Conservation (phyloP, 2,113 vertebrate species). For the Bucco capensis region DNA sequence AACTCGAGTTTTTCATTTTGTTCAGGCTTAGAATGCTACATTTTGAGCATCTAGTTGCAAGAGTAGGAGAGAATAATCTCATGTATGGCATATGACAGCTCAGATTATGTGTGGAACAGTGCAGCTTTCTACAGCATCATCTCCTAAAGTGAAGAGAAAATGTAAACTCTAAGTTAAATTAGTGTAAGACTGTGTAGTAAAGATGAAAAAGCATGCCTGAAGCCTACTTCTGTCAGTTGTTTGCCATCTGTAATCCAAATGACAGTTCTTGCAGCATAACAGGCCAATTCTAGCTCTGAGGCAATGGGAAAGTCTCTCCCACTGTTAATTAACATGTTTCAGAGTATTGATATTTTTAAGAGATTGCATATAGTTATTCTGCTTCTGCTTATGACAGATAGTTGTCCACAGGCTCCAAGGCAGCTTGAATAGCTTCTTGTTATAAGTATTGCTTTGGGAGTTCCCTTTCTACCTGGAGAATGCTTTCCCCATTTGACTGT, state of each 20-base stretch:
- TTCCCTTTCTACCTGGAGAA: not conserved
- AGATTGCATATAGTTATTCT: not conserved
- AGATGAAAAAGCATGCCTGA: conserved; percentile 20
- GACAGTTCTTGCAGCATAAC: not conserved
- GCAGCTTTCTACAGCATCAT: not conserved
- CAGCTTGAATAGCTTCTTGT: not conserved
- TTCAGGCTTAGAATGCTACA: not conserved
- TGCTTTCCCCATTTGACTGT: not conserved
- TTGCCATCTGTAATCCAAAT: not conserved
- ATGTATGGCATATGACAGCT: not conserved
- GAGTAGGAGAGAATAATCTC: not conserved
- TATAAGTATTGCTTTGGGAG: not conserved
- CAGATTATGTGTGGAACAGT: not conserved
- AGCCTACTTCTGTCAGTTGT: conserved; percentile 37
- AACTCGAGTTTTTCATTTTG: not conserved
- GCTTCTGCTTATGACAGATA: not conserved
- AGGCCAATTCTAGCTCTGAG: conserved; percentile 17
- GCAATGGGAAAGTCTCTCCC: not conserved
- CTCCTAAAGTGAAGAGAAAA: not conserved
- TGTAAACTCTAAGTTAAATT: conserved; percentile 36
- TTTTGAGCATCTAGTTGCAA: conserved; percentile 9
- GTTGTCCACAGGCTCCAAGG: not conserved
- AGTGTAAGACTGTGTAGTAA: not conserved
- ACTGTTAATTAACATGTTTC: conserved; percentile 6
- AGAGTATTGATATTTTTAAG: conserved; percentile 27